phyloP scores from a whole-genome alignment of 2,113 vertebrate species.

The Potamarius usumacintae region DNA sequence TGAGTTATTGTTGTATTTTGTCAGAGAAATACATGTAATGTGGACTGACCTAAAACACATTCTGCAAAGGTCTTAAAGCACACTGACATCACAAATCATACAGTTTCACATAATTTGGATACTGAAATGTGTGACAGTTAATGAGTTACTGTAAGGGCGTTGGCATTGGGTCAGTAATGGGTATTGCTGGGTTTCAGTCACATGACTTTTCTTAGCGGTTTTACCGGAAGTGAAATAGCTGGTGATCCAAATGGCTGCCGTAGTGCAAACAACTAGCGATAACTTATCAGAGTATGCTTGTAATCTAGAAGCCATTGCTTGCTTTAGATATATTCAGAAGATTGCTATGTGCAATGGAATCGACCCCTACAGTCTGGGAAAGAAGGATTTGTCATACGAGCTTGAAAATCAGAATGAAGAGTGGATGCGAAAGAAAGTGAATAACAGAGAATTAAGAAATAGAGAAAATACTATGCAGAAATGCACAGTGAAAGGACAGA shows the following conservation, averaged over 20 bases:
- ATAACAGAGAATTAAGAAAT: background rate
- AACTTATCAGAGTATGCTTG: too few species aligned
- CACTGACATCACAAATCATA: background rate
- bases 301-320: too few species aligned
- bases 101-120: background rate
- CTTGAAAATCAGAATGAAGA: background rate
- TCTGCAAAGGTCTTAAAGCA: background rate
- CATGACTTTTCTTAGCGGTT: too few species aligned
- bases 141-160: background rate
- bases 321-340: too few species aligned
- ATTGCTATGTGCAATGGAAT: too few species aligned
- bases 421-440: background rate
- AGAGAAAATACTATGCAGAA: background rate
- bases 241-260: too few species aligned
- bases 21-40: background rate
- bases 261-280: too few species aligned
- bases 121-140: background rate
- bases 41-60: background rate
- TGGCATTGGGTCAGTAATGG: background rate
- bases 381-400: too few species aligned
- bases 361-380: too few species aligned
- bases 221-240: too few species aligned
- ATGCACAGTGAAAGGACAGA: background rate
- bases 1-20: background rate
- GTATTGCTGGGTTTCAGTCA: too few species aligned